A percentile compares a stretch with the other conserved stretches of the same genome.
Conservation (phyloP, 2,113 vertebrate species). For the Crotalus tigris region DNA sequence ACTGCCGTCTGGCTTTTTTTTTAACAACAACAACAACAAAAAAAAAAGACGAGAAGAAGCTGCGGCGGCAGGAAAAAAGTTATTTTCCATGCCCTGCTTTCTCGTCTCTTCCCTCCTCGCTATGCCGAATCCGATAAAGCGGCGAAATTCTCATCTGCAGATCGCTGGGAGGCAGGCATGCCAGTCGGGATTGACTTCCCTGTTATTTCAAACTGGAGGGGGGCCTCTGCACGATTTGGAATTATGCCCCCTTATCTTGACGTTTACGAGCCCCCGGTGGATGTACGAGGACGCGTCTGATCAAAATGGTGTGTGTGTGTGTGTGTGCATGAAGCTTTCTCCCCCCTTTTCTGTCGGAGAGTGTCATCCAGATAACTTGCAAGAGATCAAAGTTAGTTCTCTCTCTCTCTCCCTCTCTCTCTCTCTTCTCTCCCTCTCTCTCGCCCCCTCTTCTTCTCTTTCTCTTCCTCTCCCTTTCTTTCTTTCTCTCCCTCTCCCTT, state of each 20-base stretch:
- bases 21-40: too few species aligned
- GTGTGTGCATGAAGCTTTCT: too few species aligned
- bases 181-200: slow-evolving; percentile 53
- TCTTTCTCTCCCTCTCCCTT: too few species aligned
- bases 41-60: slow-evolving; percentile 14
- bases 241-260: slow-evolving; percentile 55
- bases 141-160: slow-evolving; percentile 40
- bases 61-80: slow-evolving; percentile 38
- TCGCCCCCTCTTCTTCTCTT: too few species aligned
- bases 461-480: too few species aligned
- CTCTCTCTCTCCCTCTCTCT: slow-evolving; percentile 40
- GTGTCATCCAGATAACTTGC: slow-evolving; percentile 62
- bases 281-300: slow-evolving; percentile 44
- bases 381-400: slow-evolving; percentile 61
- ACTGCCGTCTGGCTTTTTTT: not conserved
- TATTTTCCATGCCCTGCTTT: slow-evolving; percentile 37
- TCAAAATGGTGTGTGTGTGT: slow-evolving; percentile 25
- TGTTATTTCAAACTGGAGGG: slow-evolving; percentile 15
- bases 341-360: slow-evolving; percentile 24
- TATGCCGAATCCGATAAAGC: slow-evolving; percentile 44
- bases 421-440: slow-evolving; percentile 38
- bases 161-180: slow-evolving; percentile 54
- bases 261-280: slow-evolving; percentile 36
- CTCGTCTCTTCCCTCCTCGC: not conserved
- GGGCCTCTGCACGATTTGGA: slow-evolving; percentile 32